A percentile compares a stretch with the other conserved stretches of the same genome.
Conservation (phyloP, 2,888 invertebrate species). For the Ochropleura leucogaster region DNA sequence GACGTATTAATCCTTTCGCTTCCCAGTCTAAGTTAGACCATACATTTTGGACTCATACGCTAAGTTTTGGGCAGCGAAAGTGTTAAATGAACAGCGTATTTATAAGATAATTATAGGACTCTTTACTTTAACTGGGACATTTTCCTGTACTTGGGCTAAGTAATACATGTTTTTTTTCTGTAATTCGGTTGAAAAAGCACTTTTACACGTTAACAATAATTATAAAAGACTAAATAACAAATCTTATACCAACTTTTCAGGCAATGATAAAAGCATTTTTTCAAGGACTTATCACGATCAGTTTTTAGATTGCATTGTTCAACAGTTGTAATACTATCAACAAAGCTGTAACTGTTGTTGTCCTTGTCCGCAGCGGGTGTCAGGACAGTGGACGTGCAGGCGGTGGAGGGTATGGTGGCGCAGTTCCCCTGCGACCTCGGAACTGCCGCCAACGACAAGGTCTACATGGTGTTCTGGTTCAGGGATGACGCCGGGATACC, state of each 20-base stretch:
- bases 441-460: constrained; percentile 95
- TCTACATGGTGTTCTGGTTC: constrained; percentile 98
- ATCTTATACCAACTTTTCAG: not conserved
- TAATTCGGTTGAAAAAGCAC: not conserved
- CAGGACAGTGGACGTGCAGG: constrained; percentile 95
- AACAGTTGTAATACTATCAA: not conserved
- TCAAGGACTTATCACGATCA: not conserved
- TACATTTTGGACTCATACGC: too few relatives aligned
- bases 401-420: constrained; percentile 96
- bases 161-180: not conserved
- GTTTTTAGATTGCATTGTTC: not conserved
- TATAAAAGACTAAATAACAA: not conserved
- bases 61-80: too few relatives aligned
- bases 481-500: constrained; percentile 96
- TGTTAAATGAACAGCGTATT: not conserved
- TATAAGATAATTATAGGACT: not conserved
- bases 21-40: too few relatives aligned
- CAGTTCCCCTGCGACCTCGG: constrained; percentile 97
- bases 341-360: not conserved
- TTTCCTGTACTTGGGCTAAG: not conserved
- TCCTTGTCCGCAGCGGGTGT: constrained; percentile 87
- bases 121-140: not conserved
- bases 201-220: not conserved
- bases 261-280: not conserved
- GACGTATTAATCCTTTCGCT: too few relatives aligned